Evolutionary conservation across 2,888 invertebrate genomes (phyloP), one percentile per base, ranked within the genome.

Genomic region (Orthosia gracilis): DNA sequence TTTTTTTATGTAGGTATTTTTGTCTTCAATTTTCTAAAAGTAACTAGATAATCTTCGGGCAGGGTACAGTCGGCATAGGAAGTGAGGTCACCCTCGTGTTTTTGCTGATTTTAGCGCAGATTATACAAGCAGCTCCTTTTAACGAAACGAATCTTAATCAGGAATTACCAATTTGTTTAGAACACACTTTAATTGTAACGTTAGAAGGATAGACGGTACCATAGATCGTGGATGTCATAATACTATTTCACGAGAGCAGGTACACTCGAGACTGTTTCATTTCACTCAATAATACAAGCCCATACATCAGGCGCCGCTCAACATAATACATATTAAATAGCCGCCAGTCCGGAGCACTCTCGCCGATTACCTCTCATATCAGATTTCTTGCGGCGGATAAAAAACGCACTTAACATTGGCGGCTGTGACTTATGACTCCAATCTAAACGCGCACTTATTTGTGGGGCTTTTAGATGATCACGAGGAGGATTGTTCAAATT

Each of bases 301-400:
- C 84, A 78, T 87, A 82, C 77, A 83, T 87, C 85, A 50, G 59
- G 61, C 84, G 78, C 84, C 83, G 84, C 83, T 87, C 85, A 84
- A 88, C 75, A 88, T 89, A 87, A 89, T 89, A 89, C 88, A 90
- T 88, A 90, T 91, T 89, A 91, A 89, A 84, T 84, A 72, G 76
- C 82, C 82, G 73, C 82, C 82, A 83, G 73, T 69, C 76, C 76
- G 84, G 83, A 85, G 88, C 90, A 91, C 90, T 91, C 90, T 88
- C 89, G 70, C 85, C 84, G 90, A 91, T 91, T 91, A 87, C 90
- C 82, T 86, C 89, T 90, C 90, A 89, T 89, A 88, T 89, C 91
- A 87, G 87, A 91, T 89, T 88, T 87, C 87, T 90, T 88, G 84
- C 77, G 79, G 78, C 69, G 82, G 82, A 88, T 85, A 84, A 87